Base-by-base conservation (phyloP, 2,113 vertebrate species). In the Phalacrocorax brasilianus region DNA sequence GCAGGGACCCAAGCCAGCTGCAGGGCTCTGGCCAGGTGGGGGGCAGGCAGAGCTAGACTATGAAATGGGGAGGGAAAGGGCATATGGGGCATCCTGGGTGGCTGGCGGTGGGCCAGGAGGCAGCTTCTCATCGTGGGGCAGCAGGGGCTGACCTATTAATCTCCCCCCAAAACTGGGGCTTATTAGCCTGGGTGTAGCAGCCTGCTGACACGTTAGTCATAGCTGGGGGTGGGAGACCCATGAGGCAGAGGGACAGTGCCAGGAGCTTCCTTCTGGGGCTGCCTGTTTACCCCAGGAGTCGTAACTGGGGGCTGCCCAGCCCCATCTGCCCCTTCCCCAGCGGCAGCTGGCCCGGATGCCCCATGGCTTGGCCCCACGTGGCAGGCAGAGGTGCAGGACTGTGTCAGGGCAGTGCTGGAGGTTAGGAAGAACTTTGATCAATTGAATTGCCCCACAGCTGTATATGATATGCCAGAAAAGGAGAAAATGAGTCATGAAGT, bases 71-170 rank as follows among this genome's bases (percentile, higher is more conserved):
- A 33, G 12, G 42, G 24, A 47, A 72, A 33, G 26, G 30, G 67
- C 2, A 0, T 1, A 0, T 0, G 5, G 62, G 38, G 5, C 33
- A 50, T 12, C 38, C 20, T 0, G 5, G 52, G 19, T 13, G 28
- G 11, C 45, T 40, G 72, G 35, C 32, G 32, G 30, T 0, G 1
- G 22, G 30, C 18, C 16, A 11, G n/a, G 80, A 28, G 56, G 32
- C 23, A 44, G 27, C 26, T 23, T 28, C 5, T 52, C 18, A 2
- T 40, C 0, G 4, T 9, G 42, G 55, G 74, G 27, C 20, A n/a
- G 32, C 49, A 17, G 23, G 20, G 35, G 4, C 16, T 17, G 50
- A 74, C 22, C 82, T 47, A 32, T 83, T 80, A 92, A 80, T 28
- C 18, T 35, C 55, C 77, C 45, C 85, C 42, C 50, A 58, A n/a